Conservation (phyloP, 2,888 invertebrate genomes). For the Plagiodera versicolora region DNA sequence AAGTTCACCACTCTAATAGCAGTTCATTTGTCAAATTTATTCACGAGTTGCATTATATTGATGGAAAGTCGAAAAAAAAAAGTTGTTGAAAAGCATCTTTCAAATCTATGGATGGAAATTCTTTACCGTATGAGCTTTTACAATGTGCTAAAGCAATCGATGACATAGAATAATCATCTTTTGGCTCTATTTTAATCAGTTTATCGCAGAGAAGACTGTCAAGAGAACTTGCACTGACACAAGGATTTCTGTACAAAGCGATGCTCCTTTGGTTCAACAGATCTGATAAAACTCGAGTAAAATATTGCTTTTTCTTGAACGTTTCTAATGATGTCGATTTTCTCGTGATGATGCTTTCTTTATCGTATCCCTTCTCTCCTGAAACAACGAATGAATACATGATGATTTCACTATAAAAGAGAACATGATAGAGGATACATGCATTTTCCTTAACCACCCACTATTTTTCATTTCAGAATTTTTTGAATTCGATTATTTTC, state of each 20-base stretch:
- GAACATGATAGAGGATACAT: too few relatives aligned
- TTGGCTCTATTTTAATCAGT: slow-evolving; percentile 19
- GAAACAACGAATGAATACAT: slow-evolving; percentile 7
- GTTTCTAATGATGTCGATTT: slow-evolving; percentile 22
- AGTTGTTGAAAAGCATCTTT: too few relatives aligned
- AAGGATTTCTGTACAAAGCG: neutral
- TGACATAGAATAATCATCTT: neutral
- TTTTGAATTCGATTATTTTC: too few relatives aligned
- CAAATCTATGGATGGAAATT: too few relatives aligned
- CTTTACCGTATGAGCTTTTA: slow-evolving; percentile 22
- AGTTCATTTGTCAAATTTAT: too few relatives aligned
- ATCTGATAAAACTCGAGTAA: slow-evolving; percentile 34
- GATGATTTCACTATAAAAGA: too few relatives aligned
- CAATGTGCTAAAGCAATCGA: slow-evolving; percentile 7
- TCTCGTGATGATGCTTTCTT: neutral
- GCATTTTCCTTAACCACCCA: too few relatives aligned
- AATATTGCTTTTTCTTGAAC: slow-evolving; percentile 27
- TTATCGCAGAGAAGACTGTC: slow-evolving; percentile 25
- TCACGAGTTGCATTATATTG: too few relatives aligned
- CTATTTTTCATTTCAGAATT: too few relatives aligned
- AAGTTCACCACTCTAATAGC: too few relatives aligned
- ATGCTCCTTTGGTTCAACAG: slow-evolving; percentile 31
- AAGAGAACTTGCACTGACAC: slow-evolving; percentile 13
- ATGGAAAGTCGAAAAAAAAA: too few relatives aligned
- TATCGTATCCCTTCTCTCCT: slow-evolving; percentile 18